Evolutionary conservation across 2,797 vertebrate genomes (phyloP), one percentile per base, ranked within the genome.

Genomic region (Alexandromys oeconomus): DNA sequence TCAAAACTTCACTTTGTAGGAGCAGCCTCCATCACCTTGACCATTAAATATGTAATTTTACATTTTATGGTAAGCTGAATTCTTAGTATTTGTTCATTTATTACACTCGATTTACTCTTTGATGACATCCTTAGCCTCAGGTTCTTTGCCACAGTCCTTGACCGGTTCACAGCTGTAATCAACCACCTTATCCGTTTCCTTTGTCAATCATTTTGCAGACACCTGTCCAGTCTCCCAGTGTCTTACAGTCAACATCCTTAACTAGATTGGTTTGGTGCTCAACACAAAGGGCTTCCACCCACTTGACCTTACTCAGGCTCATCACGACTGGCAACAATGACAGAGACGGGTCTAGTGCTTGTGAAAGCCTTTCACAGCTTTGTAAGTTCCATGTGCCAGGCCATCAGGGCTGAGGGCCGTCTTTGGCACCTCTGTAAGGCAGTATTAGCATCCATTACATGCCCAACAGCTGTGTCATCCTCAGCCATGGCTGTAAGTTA

Each of bases 1-100:
- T 85, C 13, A 80, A 15, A 40, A 61, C 2, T 6, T 14, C 71
- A 87, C 59, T 88, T 51, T 31, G 84, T n/a, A 91, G 61, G 17
- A 46, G 37, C 15, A 34, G 2, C 1, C 46, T 67, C 31, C 40
- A 48, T 69, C 46, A 31, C 11, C 86, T 96, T 94, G 23, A 73
- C 23, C 8, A 67, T 43, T 73, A 95, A 95, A 92, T 74, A 27
- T 48, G 59, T 67, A 17, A 95, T 90, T 93, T 84, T 87, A 92
- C 11, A 71, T 46, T 77, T 87, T 29, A 29, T 76, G 46, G 8
- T 84, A 37, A 46, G 40, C 5, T 34, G 29, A 34, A 19, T 84
- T 31, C 40, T 61, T 29, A 5, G 37, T 12, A 85, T 67, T 21
- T 48, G 11, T 34, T 84, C 43, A 67, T 85, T 13, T 65, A 48